phyloP scores from a whole-genome alignment of 2,113 vertebrate genomes.

The Puntigrus tetrazona region DNA sequence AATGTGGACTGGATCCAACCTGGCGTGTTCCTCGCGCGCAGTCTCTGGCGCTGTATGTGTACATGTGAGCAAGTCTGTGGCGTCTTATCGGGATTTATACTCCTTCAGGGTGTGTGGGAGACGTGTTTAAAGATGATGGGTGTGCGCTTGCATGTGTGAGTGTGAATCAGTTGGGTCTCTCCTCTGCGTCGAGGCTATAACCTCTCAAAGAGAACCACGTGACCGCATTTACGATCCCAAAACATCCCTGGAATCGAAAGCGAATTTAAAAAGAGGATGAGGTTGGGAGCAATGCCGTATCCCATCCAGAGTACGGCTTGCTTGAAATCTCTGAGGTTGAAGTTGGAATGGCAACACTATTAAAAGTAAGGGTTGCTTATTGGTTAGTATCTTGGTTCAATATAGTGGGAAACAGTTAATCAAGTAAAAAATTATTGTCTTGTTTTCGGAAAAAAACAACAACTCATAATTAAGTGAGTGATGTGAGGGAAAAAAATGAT shows the following conservation, averaged over 20 bases:
- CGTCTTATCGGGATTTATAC: constrained; percentile 1
- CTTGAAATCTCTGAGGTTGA: not conserved
- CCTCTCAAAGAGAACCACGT: not conserved
- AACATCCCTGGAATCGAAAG: not conserved
- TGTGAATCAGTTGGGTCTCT: not conserved
- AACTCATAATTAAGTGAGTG: too few species aligned
- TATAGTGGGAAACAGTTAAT: too few species aligned
- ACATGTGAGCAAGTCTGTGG: not conserved
- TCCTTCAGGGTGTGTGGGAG: constrained; percentile 17
- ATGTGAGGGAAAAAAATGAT: too few species aligned
- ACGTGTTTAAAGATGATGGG: constrained; percentile 21
- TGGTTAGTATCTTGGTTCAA: too few species aligned
- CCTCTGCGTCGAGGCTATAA: not conserved
- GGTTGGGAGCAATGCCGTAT: not conserved
- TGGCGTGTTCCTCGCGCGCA: not conserved
- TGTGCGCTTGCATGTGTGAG: not conserved
- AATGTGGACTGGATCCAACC: constrained; percentile 19
- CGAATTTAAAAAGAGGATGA: not conserved
- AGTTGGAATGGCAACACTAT: not conserved
- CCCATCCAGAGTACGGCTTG: not conserved
- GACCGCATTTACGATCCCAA: not conserved
- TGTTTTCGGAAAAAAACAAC: too few species aligned
- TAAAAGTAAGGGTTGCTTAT: not conserved
- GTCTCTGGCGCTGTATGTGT: not conserved
- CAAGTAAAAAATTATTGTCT: too few species aligned